Percentiles rank a stretch among this genome's conserved stretches.
Conservation (phyloP, 1,140 invertebrate species). For the Apis dorsata region DNA sequence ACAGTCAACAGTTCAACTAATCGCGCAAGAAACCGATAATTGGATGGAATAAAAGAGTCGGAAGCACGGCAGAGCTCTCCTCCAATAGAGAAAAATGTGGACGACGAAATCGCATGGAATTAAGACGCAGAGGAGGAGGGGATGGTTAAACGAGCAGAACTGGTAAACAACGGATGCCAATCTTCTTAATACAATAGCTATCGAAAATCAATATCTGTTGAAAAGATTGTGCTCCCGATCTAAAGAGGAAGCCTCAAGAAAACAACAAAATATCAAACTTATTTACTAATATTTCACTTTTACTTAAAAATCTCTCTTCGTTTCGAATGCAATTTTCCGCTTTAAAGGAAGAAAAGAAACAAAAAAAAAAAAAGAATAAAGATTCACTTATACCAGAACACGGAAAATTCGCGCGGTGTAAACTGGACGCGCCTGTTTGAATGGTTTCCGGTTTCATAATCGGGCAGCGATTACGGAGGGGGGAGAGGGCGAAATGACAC, state of each 20-base stretch:
- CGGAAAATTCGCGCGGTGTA: neutral
- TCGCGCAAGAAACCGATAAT: neutral
- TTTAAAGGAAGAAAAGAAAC: too few species aligned
- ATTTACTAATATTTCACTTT: too few species aligned
- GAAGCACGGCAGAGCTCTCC: neutral
- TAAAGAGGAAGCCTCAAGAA: neutral
- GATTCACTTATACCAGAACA: neutral
- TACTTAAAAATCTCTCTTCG: too few species aligned
- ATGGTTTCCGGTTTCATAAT: slow-evolving; percentile 65
- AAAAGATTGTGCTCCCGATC: neutral
- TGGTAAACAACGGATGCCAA: neutral
- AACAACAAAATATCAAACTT: neutral
- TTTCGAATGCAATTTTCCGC: too few species aligned
- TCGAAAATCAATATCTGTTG: slow-evolving; percentile 4
- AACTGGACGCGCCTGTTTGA: neutral
- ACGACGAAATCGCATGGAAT: neutral
- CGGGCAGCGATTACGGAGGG: slow-evolving; percentile 46
- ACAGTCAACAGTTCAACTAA: neutral
- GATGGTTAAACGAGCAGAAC: neutral
- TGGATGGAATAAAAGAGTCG: neutral
- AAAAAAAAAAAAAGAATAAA: neutral
- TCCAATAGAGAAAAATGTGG: neutral
- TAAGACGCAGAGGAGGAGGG: neutral
- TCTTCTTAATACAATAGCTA: slow-evolving; percentile 17
- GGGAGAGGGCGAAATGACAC: slow-evolving; percentile 58